These are phyloP conservation scores for Microtus richardsoni DNA, from an alignment of 2,113 vertebrate species.

Conservation along the genomic window DNA sequence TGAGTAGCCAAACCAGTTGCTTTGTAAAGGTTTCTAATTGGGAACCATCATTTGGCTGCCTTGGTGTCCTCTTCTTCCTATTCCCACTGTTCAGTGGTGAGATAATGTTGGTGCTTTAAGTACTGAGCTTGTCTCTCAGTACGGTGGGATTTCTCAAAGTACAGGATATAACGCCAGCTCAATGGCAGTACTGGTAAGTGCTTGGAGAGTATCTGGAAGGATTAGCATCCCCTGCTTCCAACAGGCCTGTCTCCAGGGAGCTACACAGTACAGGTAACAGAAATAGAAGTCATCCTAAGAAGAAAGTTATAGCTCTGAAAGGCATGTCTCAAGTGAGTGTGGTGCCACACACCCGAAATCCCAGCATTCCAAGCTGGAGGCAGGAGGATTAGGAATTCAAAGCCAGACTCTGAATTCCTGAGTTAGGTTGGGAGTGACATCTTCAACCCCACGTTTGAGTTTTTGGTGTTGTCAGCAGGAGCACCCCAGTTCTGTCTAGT, in stretches of 20 bases:
- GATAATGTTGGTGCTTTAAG: background rate
- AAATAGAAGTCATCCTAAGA: background rate
- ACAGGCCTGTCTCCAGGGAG: background rate
- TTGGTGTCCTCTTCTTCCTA: background rate
- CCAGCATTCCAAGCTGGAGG: background rate
- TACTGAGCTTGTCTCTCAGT: background rate
- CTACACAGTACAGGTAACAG: background rate
- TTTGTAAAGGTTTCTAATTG: background rate
- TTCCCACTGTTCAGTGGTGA: background rate
- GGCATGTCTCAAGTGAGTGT: background rate
- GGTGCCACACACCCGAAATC: no score
- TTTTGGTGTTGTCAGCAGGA: no score
- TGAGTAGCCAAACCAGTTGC: background rate
- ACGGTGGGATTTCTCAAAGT: background rate
- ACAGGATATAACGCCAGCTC: background rate
- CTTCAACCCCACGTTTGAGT: background rate
- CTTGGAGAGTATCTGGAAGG: background rate
- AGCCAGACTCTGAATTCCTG: background rate
- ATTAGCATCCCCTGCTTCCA: background rate
- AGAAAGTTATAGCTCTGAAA: background rate
- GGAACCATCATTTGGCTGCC: background rate
- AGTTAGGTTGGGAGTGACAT: background rate
- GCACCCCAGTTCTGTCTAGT: background rate
- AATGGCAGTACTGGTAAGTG: background rate
- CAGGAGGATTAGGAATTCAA: background rate